Conservation (phyloP, 2,888 invertebrate genomes). For the Stomorhina lunata region DNA sequence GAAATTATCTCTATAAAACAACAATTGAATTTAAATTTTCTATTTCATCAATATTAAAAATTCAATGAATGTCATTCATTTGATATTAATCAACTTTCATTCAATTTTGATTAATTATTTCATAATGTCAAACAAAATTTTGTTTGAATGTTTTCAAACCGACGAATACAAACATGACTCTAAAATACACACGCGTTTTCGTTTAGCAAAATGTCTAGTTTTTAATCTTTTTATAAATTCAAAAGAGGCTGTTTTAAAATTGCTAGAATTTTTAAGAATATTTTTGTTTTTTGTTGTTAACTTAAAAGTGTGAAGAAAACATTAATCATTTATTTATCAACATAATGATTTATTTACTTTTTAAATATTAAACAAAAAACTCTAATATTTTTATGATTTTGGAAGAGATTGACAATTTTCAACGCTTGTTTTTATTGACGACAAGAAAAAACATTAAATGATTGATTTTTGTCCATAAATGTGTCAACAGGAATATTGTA, state of each 20-base stretch:
- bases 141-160: not conserved
- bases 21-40: no score
- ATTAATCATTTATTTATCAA: constrained; percentile 49
- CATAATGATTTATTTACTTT: constrained; percentile 46
- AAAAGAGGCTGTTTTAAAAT: not conserved
- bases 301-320: constrained; percentile 39
- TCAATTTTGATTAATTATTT: constrained; percentile 45
- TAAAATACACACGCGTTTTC: not conserved
- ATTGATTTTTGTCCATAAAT: not conserved
- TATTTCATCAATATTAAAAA: constrained; percentile 19
- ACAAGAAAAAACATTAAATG: constrained; percentile 6
- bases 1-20: not conserved
- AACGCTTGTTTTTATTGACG: constrained; percentile 7
- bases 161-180: no score
- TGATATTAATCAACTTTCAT: not conserved
- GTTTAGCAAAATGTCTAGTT: constrained; percentile 33
- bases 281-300: not conserved
- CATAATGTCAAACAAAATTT: constrained; percentile 22
- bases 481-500: constrained; percentile 32
- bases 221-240: not conserved
- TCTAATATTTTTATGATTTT: not conserved
- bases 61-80: constrained; percentile 9
- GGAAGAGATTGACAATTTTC: constrained; percentile 8
- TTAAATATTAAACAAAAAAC: not conserved
- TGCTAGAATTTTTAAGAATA: not conserved